Conservation (phyloP, 2,888 invertebrate species). For the Scotopteryx bipunctaria region DNA sequence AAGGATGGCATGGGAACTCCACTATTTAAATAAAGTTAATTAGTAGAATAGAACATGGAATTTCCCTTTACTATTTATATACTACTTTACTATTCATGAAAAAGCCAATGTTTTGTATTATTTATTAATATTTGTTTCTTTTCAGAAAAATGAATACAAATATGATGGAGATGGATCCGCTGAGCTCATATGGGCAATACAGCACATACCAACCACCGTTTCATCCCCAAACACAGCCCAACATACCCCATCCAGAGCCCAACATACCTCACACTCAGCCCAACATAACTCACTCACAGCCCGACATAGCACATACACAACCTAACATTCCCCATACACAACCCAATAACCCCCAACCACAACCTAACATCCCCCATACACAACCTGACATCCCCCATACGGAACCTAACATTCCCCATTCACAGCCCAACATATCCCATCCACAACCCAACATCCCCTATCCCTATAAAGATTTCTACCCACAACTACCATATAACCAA, state of each 20-base stretch:
- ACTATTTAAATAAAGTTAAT: too few species aligned
- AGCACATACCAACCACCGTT: slow-evolving; percentile 29
- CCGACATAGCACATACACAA: slow-evolving; percentile 18
- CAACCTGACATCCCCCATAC: neutral
- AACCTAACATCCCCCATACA: neutral
- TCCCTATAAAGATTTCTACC: slow-evolving; percentile 42
- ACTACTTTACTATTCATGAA: too few species aligned
- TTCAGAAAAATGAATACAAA: slow-evolving; percentile 49
- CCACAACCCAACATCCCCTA: slow-evolving; percentile 17
- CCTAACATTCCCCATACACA: slow-evolving; percentile 2
- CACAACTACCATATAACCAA: slow-evolving; percentile 30
- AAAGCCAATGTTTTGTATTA: too few species aligned
- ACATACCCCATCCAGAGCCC: neutral
- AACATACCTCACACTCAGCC: neutral
- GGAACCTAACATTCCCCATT: neutral
- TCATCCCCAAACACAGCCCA: slow-evolving; percentile 11
- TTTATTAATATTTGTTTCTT: slow-evolving; percentile 13
- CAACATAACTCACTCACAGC: slow-evolving; percentile 30
- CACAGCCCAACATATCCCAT: neutral
- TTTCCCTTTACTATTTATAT: too few species aligned
- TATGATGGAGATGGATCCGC: slow-evolving; percentile 59
- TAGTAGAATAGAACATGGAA: too few species aligned
- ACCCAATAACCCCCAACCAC: neutral
- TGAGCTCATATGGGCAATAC: slow-evolving; percentile 52
- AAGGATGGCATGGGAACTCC: too few species aligned